Percentiles rank a stretch among this genome's conserved stretches.
Evolutionary conservation across 2,888 invertebrate genomes (phyloP).

Genomic region (Eupithecia insigniata): DNA sequence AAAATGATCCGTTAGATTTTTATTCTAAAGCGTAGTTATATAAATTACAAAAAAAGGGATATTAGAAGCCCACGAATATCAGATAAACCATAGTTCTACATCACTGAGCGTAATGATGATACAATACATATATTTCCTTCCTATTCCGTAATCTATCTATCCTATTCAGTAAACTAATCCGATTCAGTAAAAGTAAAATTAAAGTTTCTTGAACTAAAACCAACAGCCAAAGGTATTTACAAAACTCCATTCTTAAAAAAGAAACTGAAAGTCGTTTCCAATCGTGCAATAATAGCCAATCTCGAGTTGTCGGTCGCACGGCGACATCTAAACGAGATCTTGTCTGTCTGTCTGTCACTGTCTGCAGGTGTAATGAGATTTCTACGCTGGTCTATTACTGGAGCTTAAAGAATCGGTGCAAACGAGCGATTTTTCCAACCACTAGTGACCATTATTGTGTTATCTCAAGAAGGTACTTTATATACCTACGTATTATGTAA

Average conservation of each 20-base stretch:
- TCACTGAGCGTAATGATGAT: background rate
- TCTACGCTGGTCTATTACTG: conserved; percentile 38
- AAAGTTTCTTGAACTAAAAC: background rate
- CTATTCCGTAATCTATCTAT: too few species aligned
- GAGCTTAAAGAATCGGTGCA: background rate
- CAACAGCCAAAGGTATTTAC: background rate
- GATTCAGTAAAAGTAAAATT: background rate
- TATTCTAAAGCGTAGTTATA: background rate
- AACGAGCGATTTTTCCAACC: background rate
- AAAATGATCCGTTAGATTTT: background rate
- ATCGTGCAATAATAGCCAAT: conserved; percentile 41
- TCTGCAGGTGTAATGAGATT: conserved; percentile 44
- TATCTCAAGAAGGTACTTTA: too few species aligned
- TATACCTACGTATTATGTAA: too few species aligned
- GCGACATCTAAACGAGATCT: conserved; percentile 63
- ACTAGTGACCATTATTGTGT: background rate
- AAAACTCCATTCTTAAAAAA: conserved; percentile 28
- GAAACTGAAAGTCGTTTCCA: conserved; percentile 25
- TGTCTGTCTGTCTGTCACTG: conserved; percentile 42
- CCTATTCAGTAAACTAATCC: too few species aligned
- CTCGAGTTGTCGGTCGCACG: conserved; percentile 40
- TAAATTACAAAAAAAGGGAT: background rate
- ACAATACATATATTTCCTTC: background rate
- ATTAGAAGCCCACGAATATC: background rate
- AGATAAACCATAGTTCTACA: background rate